Conservation (phyloP, 92 coral and sea anemone genomes). For the Heliopora coerulea region DNA sequence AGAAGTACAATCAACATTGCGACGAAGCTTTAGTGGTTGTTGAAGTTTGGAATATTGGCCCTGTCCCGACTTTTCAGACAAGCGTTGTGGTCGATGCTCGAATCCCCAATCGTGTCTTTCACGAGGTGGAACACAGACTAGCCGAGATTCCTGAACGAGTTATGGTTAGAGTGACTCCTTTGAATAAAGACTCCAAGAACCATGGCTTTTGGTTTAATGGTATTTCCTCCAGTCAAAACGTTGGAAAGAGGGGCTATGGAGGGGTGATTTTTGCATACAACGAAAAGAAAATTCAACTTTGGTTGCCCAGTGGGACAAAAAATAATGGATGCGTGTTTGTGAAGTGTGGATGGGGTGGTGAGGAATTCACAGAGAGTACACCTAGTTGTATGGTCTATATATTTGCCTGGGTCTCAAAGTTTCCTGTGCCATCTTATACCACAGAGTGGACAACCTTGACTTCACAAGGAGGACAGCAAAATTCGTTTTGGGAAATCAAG, state of each 20-base stretch:
- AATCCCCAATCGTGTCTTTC: conserved; percentile 24
- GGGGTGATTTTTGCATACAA: conserved; percentile 94
- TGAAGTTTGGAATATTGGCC: conserved; percentile 84
- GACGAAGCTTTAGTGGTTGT: conserved; percentile 77
- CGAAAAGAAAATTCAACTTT: conserved; percentile 68
- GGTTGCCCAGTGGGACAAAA: conserved; percentile 68
- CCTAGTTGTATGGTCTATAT: conserved; percentile 70
- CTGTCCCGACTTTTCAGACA: conserved; percentile 81
- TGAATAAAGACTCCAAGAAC: conserved; percentile 46
- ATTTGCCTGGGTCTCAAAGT: conserved; percentile 71
- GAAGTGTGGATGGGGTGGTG: conserved; percentile 77
- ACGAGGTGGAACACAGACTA: conserved; percentile 67
- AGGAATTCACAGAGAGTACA: conserved; percentile 54
- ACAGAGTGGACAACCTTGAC: conserved; percentile 61
- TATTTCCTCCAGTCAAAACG: conserved; percentile 76
- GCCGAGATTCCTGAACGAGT: conserved; percentile 84
- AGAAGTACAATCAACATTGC: conserved; percentile 43
- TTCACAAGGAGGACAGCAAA: conserved; percentile 54
- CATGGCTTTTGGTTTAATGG: conserved; percentile 88
- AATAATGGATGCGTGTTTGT: conserved; percentile 80
- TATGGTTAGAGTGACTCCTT: conserved; percentile 66
- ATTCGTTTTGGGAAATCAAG: conserved; percentile 56
- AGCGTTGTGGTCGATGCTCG: conserved; percentile 63
- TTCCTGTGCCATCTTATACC: conserved; percentile 71
- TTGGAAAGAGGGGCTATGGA: conserved; percentile 67